phyloP scores from a whole-genome alignment of 1,140 invertebrate genomes.

The Charaxes varanes region DNA sequence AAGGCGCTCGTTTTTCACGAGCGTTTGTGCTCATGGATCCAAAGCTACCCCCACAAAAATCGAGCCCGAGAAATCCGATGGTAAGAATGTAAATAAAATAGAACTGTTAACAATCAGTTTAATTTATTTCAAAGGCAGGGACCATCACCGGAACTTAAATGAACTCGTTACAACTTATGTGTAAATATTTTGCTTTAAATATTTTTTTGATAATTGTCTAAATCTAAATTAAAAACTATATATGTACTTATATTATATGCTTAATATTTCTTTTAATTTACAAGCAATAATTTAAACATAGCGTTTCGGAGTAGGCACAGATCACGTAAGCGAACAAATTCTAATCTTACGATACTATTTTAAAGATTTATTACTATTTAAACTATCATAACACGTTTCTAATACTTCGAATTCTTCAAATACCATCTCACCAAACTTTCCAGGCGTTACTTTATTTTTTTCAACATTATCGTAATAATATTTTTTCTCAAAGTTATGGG shows the following conservation, averaged over 20 bases:
- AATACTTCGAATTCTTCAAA: slow-evolving; percentile 87
- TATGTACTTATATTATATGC: slow-evolving; percentile 25
- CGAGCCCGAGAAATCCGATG: slow-evolving; percentile 57
- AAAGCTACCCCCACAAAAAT: slow-evolving; percentile 56
- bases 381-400: slow-evolving; percentile 75
- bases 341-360: slow-evolving; percentile 39
- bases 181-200: too few relatives aligned
- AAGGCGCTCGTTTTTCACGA: slow-evolving; percentile 58
- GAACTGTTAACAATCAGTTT: slow-evolving; percentile 31
- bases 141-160: slow-evolving; percentile 67
- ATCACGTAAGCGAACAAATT: slow-evolving; percentile 58
- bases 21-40: slow-evolving; percentile 52
- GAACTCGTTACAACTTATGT: too few relatives aligned
- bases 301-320: slow-evolving; percentile 46
- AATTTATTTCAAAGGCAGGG: slow-evolving; percentile 52
- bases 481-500: slow-evolving; percentile 63
- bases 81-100: slow-evolving; percentile 44
- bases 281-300: slow-evolving; percentile 69
- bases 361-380: slow-evolving; percentile 73
- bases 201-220: slow-evolving; percentile 8
- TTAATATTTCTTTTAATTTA: slow-evolving; percentile 38
- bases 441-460: slow-evolving; percentile 67
- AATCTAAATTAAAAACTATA: slow-evolving; percentile 14
- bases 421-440: slow-evolving; percentile 86
- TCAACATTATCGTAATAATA: slow-evolving; percentile 70